Percentiles rank a stretch among this genome's conserved stretches.
These are phyloP conservation scores for Tachyglossus aculeatus DNA, from an alignment of 2,797 vertebrate genomes.

Conservation along the genomic window DNA sequence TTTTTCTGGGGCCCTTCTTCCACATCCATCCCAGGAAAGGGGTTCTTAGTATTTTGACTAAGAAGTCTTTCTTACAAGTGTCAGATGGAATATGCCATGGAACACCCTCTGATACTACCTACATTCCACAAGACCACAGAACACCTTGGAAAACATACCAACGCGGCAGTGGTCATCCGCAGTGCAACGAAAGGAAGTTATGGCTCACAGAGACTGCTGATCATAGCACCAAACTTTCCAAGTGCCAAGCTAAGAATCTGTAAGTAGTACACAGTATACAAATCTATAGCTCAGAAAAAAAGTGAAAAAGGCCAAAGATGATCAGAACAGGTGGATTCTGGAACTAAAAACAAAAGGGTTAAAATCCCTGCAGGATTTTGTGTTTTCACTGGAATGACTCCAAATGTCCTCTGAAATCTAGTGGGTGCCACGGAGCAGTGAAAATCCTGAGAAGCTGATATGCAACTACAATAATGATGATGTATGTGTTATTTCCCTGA, in stretches of 20 bases:
- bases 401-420: not conserved
- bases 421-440: not conserved
- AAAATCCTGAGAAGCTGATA: not conserved
- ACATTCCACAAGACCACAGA: too few species aligned
- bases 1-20: not conserved
- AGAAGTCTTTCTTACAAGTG: not conserved
- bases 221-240: not conserved
- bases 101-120: too few species aligned
- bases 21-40: not conserved
- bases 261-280: not conserved
- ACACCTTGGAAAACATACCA: too few species aligned
- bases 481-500: slow-evolving; percentile 12
- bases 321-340: not conserved
- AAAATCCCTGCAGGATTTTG: not conserved
- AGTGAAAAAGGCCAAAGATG: not conserved
- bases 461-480: slow-evolving; percentile 5
- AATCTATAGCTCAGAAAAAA: not conserved
- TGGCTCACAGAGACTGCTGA: not conserved
- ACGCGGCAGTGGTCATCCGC: not conserved
- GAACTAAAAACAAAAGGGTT: not conserved
- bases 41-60: not conserved
- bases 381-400: not conserved
- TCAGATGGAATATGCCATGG: not conserved
- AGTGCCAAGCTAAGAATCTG: not conserved
- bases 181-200: slow-evolving; percentile 2